Base-by-base conservation (phyloP, 2,113 vertebrate species). In the Manacus vitellinus region DNA sequence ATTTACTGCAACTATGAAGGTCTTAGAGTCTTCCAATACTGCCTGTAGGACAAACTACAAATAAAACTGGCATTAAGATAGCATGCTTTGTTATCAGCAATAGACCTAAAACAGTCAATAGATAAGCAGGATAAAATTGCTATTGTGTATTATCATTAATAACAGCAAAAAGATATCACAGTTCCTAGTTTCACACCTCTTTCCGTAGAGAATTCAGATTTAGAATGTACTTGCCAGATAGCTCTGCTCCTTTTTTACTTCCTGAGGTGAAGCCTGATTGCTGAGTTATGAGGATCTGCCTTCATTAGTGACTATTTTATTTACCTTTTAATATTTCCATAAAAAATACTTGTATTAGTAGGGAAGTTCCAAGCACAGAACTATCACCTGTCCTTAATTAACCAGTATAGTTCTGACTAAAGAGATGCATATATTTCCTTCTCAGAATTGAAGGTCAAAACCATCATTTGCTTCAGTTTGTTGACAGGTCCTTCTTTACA, bases 71-170 rank as follows among this genome's bases (percentile, higher is more conserved):
- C 75, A 81, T 63, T 78, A 81, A 81, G 73, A 89, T 37, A 89
- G 3, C 3, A 1, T 61, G 44, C 18, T 80, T 86, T 86, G 7
- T 44, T 91, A 82, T 82, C 66, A 92, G 35, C 28, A 81, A 75
- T 33, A 76, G 55, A 86, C 33, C 23, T 9, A 3, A 89, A 95
- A 35, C 65, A 95, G 30, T 41, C 15, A 92, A 74, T 43, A 86
- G 68, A 89, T 81, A 87, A 95, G 65, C 22, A 81, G 33, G 35
- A 84, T 92, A 87, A 97, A 94, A 81, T 72, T 92, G 8, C 7
- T 89, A 63, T 62, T 89, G 14, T 78, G 5, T 47, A 71, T 86
- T 94, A 66, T 52, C 51, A 52, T 81, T 88, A 89, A 54, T 59
- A 91, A 74, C 21, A 78, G 5, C 43, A 72, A 30, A 80, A 78